phyloP scores from a whole-genome alignment of 2,113 vertebrate species.

The Trematocara nigrifrons region DNA sequence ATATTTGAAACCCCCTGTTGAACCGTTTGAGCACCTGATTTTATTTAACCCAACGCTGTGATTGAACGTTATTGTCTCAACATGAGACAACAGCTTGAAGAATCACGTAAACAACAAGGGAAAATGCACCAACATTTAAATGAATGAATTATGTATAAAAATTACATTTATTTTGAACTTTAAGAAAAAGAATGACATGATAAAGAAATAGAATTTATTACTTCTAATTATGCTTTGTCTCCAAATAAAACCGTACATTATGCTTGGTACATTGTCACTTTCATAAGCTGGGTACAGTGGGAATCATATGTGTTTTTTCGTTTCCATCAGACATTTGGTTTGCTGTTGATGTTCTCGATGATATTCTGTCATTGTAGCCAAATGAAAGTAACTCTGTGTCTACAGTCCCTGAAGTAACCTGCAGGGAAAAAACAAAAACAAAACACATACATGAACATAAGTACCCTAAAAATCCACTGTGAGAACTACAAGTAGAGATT shows the following conservation, averaged over 20 bases:
- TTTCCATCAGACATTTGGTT: slow-evolving; percentile 19
- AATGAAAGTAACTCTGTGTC: slow-evolving; percentile 1
- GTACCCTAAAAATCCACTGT: not conserved
- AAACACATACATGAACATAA: not conserved
- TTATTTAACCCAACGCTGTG: not conserved
- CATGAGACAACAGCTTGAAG: not conserved
- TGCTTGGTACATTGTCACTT: slow-evolving; percentile 23
- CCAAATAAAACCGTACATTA: slow-evolving; percentile 45
- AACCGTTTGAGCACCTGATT: not conserved
- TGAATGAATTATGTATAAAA: slow-evolving; percentile 62
- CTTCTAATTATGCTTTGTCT: slow-evolving; percentile 12
- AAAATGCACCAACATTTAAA: slow-evolving; percentile 21
- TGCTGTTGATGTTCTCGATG: not conserved
- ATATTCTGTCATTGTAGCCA: not conserved
- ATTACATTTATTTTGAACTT: slow-evolving; percentile 52
- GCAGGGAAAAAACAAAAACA: slow-evolving; percentile 19
- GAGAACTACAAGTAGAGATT: not conserved
- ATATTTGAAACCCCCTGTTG: not conserved
- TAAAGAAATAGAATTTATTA: slow-evolving; percentile 40
- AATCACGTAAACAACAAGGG: not conserved
- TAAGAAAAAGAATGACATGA: slow-evolving; percentile 30
- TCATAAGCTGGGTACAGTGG: slow-evolving; percentile 15
- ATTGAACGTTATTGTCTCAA: not conserved
- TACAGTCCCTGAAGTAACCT: slow-evolving; percentile 76
- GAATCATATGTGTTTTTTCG: not conserved